Evolutionary conservation across 2,888 invertebrate genomes (phyloP).

Genomic region (Agrochola circellaris): DNA sequence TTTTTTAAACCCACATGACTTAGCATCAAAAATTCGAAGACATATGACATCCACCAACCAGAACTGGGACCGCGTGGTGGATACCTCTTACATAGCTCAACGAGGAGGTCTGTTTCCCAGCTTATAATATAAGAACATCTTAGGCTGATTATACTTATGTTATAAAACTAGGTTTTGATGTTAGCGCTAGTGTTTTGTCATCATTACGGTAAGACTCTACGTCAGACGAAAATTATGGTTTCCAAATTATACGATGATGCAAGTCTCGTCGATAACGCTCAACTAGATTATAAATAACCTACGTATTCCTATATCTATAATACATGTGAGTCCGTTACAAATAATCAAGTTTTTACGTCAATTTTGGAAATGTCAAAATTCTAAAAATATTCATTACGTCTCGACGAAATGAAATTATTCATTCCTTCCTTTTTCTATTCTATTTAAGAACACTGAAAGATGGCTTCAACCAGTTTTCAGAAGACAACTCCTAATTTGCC

Average conservation of each 20-base stretch:
- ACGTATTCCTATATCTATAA: background rate
- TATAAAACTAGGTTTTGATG: background rate
- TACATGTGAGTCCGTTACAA: background rate
- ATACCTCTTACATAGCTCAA: too few relatives aligned
- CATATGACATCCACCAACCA: too few relatives aligned
- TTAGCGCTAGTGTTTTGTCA: background rate
- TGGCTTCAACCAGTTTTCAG: conserved; percentile 5
- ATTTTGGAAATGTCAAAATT: conserved; percentile 30
- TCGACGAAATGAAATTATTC: background rate
- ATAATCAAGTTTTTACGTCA: conserved; percentile 3
- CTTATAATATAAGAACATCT: too few relatives aligned
- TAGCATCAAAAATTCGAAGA: too few relatives aligned
- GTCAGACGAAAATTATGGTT: background rate
- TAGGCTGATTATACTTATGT: too few relatives aligned
- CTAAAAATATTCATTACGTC: conserved; percentile 6
- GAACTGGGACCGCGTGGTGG: too few relatives aligned
- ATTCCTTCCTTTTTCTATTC: background rate
- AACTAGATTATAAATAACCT: background rate
- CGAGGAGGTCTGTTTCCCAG: too few relatives aligned
- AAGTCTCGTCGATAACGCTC: background rate
- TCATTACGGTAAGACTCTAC: background rate
- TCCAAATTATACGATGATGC: background rate
- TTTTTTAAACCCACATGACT: too few relatives aligned
- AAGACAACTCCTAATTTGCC: background rate
- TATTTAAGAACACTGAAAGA: conserved; percentile 10